These are phyloP conservation scores for Butorides virescens DNA, from an alignment of 2,113 vertebrate genomes.

Conservation along the genomic window DNA sequence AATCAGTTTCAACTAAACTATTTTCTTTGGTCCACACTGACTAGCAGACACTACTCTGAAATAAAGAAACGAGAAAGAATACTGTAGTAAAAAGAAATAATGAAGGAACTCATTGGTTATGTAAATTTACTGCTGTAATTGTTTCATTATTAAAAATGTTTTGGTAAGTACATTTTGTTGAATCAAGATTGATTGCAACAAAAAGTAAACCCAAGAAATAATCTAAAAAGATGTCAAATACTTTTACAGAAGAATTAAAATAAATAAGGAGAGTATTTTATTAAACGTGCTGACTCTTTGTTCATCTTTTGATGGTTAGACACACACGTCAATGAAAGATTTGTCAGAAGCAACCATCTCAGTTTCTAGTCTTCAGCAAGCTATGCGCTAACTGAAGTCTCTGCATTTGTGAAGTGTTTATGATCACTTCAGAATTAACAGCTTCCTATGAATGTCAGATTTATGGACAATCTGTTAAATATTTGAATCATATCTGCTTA, in stretches of 20 bases:
- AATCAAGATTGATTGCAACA: not conserved
- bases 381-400: not conserved
- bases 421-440: constrained; percentile 44
- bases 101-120: constrained; percentile 29
- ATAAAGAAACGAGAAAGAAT: not conserved
- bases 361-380: not conserved
- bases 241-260: constrained; percentile 18
- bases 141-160: constrained; percentile 61
- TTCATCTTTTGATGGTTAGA: constrained; percentile 35
- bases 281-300: constrained; percentile 20
- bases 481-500: constrained; percentile 52
- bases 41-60: not conserved
- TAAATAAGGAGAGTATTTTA: constrained; percentile 10
- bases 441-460: constrained; percentile 40
- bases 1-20: not conserved
- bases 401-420: constrained; percentile 11
- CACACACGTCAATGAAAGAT: constrained; percentile 20
- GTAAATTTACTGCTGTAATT: constrained; percentile 39
- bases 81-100: constrained; percentile 21
- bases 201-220: constrained; percentile 17
- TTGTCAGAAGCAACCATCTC: constrained; percentile 6
- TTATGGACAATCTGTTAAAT: constrained; percentile 58
- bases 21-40: not conserved
- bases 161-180: constrained; percentile 13
- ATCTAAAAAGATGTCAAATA: constrained; percentile 19